A percentile compares a stretch with the other conserved stretches of the same genome.
Conservation (phyloP, 2,113 vertebrate species). For the Podarcis muralis region DNA sequence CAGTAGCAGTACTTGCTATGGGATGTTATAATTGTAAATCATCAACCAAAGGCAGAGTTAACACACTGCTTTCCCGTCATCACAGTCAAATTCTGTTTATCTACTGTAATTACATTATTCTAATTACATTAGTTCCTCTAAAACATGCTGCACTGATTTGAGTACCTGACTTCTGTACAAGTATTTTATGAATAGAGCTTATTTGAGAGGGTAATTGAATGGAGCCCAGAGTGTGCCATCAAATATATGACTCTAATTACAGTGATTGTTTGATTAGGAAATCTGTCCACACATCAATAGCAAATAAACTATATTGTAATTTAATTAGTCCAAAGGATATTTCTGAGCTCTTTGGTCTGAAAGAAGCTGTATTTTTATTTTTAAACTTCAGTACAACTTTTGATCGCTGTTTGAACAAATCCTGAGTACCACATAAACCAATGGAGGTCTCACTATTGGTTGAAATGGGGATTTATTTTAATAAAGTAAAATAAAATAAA, state of each 20-base stretch:
- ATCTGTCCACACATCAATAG: background rate
- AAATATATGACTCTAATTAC: background rate
- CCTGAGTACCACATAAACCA: background rate
- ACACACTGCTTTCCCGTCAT: constrained; percentile 14
- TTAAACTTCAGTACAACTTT: constrained; percentile 7
- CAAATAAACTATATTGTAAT: background rate
- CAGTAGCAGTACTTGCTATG: background rate
- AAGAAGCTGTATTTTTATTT: background rate
- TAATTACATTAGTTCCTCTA: constrained; percentile 21
- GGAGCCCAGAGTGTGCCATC: background rate
- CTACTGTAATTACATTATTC: constrained; percentile 5
- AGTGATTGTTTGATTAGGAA: constrained; percentile 7
- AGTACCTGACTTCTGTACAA: constrained; percentile 6
- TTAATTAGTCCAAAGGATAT: background rate
- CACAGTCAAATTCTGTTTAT: constrained; percentile 15
- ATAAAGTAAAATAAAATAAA: no score
- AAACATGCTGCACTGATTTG: constrained; percentile 2
- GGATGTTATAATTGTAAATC: constrained; percentile 20
- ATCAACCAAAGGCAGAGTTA: background rate
- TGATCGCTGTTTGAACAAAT: background rate
- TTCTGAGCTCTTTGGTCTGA: background rate
- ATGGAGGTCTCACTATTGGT: background rate
- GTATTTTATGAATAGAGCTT: constrained; percentile 26
- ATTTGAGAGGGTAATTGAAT: constrained; percentile 8
- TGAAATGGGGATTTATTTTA: no score